Percentiles rank a stretch among this genome's conserved stretches.
Conservation (phyloP, 2,888 invertebrate genomes). For the Troides helena region DNA sequence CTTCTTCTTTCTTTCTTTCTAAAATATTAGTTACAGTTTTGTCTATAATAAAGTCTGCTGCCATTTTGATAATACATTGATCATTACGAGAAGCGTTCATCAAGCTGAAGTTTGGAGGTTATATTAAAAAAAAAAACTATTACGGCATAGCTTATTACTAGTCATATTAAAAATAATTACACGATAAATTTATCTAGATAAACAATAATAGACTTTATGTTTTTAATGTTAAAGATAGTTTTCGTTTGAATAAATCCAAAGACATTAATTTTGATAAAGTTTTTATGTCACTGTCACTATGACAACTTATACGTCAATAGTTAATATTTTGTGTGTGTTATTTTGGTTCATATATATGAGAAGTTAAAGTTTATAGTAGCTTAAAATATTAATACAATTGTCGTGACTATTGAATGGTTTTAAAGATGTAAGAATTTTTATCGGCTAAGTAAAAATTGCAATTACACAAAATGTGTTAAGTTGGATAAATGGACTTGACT, state of each 20-base stretch:
- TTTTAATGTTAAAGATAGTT: neutral
- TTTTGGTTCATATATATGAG: neutral
- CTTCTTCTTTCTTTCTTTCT: too few species aligned
- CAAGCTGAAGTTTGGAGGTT: too few species aligned
- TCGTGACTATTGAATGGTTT: neutral
- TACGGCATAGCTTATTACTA: neutral
- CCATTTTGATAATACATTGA: neutral
- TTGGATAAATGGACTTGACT: too few species aligned
- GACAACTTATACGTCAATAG: slow-evolving; percentile 11
- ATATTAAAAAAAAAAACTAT: too few species aligned
- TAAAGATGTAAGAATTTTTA: neutral
- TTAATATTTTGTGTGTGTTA: slow-evolving; percentile 6
- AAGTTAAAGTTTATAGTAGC: neutral
- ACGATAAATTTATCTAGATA: neutral
- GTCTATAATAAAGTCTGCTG: slow-evolving; percentile 1
- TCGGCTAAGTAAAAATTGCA: too few species aligned
- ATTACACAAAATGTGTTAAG: too few species aligned
- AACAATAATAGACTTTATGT: neutral
- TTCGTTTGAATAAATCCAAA: neutral
- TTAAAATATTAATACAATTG: neutral
- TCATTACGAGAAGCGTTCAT: too few species aligned
- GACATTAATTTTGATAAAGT: slow-evolving; percentile 14
- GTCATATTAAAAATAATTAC: slow-evolving; percentile 10
- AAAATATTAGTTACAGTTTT: too few species aligned
- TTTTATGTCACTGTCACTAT: slow-evolving; percentile 15